Conservation (phyloP, 2,888 invertebrate species). For the Perizoma flavofasciatum region DNA sequence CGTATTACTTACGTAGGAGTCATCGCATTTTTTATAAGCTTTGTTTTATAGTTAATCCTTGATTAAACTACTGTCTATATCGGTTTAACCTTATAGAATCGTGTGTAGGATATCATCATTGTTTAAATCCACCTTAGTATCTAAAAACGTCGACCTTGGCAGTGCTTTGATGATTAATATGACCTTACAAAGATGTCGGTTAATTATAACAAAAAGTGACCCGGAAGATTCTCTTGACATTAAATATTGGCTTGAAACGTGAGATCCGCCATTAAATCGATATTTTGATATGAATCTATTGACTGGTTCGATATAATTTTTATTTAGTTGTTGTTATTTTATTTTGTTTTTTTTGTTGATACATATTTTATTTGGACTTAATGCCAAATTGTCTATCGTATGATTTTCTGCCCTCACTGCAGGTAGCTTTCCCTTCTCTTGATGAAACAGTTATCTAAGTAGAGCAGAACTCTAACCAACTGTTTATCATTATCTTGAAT, state of each 20-base stretch:
- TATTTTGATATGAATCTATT: constrained; percentile 32
- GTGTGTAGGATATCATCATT: constrained; percentile 43
- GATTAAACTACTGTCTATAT: constrained; percentile 6
- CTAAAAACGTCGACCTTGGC: constrained; percentile 51
- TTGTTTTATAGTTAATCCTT: constrained; percentile 9
- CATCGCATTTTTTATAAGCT: constrained; percentile 3
- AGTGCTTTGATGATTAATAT: constrained; percentile 59
- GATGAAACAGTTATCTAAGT: too few relatives aligned
- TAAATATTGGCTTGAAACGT: constrained; percentile 60
- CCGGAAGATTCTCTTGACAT: constrained; percentile 62
- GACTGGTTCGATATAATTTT: constrained; percentile 7
- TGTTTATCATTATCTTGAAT: too few relatives aligned
- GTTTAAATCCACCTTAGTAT: constrained; percentile 40
- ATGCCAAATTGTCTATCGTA: too few relatives aligned
- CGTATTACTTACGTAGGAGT: not conserved
- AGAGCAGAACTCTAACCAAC: too few relatives aligned
- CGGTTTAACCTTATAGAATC: constrained; percentile 13
- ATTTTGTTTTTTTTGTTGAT: too few relatives aligned
- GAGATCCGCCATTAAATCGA: constrained; percentile 55
- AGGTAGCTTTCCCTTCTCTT: too few relatives aligned
- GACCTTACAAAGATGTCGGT: constrained; percentile 63
- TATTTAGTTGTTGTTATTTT: not conserved
- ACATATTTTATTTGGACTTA: constrained; percentile 1
- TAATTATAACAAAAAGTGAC: constrained; percentile 64
- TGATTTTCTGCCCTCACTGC: too few relatives aligned